phyloP scores from a whole-genome alignment of 2,113 vertebrate species.

The Microcebus jonahi region DNA sequence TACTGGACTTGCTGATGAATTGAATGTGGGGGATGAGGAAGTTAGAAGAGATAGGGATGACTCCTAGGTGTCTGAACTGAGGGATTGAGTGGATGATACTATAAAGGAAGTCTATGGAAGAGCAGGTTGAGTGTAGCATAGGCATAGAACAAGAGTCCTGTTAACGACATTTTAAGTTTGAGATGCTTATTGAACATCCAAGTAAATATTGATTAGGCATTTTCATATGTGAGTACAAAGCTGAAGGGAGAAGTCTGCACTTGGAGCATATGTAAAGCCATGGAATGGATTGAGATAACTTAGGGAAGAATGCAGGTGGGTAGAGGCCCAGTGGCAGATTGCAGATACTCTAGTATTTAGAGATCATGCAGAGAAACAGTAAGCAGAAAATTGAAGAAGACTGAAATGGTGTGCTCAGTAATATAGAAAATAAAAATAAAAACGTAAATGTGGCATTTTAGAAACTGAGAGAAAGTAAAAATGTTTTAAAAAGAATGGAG shows the following conservation, averaged over 20 bases:
- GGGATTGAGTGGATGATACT: not conserved
- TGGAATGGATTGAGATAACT: not conserved
- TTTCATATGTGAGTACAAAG: not conserved
- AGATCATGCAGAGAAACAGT: not conserved
- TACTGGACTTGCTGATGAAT: not conserved
- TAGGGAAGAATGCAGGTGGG: not conserved
- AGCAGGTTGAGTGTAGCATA: not conserved
- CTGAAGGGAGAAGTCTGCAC: not conserved
- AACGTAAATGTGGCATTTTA: not conserved
- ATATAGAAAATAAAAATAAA: not conserved
- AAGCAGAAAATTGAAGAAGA: not conserved
- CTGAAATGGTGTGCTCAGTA: not conserved
- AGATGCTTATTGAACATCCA: not conserved
- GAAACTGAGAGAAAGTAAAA: slow-evolving; percentile 1
- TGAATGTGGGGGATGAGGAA: not conserved
- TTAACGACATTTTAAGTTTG: not conserved
- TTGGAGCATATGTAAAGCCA: not conserved
- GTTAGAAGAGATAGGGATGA: not conserved
- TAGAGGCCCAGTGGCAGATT: not conserved
- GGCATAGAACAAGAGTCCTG: not conserved
- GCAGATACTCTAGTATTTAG: not conserved
- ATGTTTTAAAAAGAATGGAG: not conserved
- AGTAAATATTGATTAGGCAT: not conserved
- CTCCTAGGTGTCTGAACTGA: not conserved
- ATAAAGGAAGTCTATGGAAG: not conserved